phyloP scores from a whole-genome alignment of 2,113 vertebrate species.

The Anhinga anhinga region DNA sequence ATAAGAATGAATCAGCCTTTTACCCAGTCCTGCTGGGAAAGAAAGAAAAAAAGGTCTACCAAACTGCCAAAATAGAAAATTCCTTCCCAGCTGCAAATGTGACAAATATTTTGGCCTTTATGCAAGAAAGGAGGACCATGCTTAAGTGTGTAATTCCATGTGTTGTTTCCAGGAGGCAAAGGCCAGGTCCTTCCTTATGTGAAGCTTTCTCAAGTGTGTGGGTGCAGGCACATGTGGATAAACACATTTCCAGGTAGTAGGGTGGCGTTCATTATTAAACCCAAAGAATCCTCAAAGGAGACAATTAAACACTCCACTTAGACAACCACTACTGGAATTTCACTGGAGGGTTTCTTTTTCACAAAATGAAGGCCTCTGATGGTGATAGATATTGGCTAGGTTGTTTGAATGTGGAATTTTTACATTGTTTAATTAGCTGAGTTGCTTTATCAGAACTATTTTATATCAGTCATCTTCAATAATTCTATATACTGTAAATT shows the following conservation, averaged over 20 bases:
- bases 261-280: not conserved
- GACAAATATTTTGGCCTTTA: not conserved
- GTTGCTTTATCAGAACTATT: not conserved
- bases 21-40: not conserved
- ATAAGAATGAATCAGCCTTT: not conserved
- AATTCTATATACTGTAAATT: not conserved
- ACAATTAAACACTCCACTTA: constrained; percentile 15
- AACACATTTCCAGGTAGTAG: not conserved
- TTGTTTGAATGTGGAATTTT: not conserved
- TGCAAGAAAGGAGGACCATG: not conserved
- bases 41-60: not conserved
- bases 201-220: not conserved
- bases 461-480: not conserved
- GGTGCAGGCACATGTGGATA: not conserved
- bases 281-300: not conserved
- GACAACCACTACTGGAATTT: not conserved
- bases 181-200: not conserved
- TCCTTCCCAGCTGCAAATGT: not conserved
- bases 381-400: not conserved
- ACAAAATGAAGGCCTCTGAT: not conserved
- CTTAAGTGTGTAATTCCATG: not conserved
- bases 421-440: not conserved
- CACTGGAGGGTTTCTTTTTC: not conserved
- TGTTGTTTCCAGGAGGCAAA: not conserved
- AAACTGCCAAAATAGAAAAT: not conserved